Evolutionary conservation across 2,113 vertebrate species (phyloP).

Genomic region (Ciconia stormi): DNA sequence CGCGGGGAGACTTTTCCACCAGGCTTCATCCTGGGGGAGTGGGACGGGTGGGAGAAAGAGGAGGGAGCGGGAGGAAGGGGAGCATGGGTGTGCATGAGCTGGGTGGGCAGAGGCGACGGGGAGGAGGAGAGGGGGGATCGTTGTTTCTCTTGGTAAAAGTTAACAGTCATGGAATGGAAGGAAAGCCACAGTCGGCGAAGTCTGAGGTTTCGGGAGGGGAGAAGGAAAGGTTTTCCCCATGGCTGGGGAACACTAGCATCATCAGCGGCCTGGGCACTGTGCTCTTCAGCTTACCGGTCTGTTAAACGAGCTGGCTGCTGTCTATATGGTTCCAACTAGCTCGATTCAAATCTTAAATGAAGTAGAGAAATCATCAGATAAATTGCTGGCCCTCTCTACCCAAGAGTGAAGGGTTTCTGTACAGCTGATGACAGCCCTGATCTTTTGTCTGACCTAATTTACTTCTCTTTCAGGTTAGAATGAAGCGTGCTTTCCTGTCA

Average conservation of each 20-base stretch:
- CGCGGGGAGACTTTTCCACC: background rate
- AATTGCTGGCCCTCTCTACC: constrained; percentile 59
- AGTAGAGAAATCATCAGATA: constrained; percentile 76
- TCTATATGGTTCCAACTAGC: constrained; percentile 20
- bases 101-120: background rate
- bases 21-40: background rate
- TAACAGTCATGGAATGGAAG: background rate
- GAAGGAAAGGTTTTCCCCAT: background rate
- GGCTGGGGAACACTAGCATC: background rate
- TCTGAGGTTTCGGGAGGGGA: background rate
- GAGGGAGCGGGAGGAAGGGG: background rate
- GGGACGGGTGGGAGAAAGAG: background rate
- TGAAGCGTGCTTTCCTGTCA: constrained; percentile 48
- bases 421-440: constrained; percentile 68
- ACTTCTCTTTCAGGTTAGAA: constrained; percentile 78
- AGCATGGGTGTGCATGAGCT: rapidly evolving
- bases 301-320: background rate
- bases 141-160: background rate
- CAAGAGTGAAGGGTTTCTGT: constrained; percentile 63
- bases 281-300: background rate
- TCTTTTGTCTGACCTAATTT: constrained; percentile 83
- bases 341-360: constrained; percentile 59
- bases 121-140: background rate
- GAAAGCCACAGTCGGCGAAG: background rate
- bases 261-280: background rate